Evolutionary conservation across 1,140 invertebrate species (phyloP).

Genomic region (Pseudomyrmex dendroicus): DNA sequence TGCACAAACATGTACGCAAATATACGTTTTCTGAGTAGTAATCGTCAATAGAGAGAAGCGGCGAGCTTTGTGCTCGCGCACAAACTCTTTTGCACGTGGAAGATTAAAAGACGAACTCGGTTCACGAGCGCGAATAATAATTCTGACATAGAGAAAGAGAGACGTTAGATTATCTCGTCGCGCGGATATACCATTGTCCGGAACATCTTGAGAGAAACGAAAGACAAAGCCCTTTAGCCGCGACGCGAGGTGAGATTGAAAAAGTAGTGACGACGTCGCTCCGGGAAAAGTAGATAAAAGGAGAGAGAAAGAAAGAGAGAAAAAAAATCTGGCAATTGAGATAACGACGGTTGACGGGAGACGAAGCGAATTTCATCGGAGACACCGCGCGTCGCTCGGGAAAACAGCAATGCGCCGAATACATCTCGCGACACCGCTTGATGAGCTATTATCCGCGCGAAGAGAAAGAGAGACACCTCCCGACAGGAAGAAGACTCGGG

Average conservation of each 20-base stretch:
- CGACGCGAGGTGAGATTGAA: background rate
- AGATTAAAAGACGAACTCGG: background rate
- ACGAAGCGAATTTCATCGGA: background rate
- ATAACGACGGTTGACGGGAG: background rate
- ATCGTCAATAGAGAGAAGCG: background rate
- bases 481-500: constrained; percentile 9
- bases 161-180: background rate
- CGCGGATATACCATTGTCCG: background rate
- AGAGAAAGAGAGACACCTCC: background rate
- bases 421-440: constrained; percentile 14
- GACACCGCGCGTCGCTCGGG: background rate
- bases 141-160: background rate
- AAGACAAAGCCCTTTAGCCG: background rate
- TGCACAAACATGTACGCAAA: constrained; percentile 32
- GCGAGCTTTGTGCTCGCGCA: background rate
- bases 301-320: background rate
- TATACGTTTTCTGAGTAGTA: background rate
- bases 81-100: no score
- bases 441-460: background rate
- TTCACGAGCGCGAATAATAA: background rate
- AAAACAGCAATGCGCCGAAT: background rate
- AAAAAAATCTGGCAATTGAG: background rate
- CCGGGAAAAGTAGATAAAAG: background rate
- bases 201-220: background rate
- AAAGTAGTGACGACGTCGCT: background rate